These are phyloP conservation scores for Dyspetes luteomarginatus DNA, from an alignment of 2,888 invertebrate species.

Conservation along the genomic window DNA sequence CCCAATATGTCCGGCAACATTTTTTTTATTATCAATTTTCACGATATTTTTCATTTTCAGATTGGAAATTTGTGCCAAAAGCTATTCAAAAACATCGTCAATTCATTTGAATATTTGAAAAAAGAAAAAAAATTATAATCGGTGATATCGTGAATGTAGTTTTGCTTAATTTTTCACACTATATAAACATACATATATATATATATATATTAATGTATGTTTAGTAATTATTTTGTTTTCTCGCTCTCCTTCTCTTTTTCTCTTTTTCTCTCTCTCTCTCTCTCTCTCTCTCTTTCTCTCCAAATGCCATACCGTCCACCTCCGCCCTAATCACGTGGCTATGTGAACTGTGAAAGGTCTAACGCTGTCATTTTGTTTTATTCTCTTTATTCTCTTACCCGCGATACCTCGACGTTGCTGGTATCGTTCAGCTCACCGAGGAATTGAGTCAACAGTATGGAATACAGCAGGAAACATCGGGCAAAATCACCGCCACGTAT, in stretches of 20 bases:
- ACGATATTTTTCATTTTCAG: not conserved
- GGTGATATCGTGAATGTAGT: slow-evolving; percentile 14
- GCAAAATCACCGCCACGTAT: slow-evolving; percentile 88
- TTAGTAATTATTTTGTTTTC: slow-evolving; percentile 7
- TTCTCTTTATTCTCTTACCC: slow-evolving; percentile 57
- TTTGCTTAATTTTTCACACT: slow-evolving; percentile 32
- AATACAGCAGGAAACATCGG: slow-evolving; percentile 87
- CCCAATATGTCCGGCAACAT: too few relatives aligned
- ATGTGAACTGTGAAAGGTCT: slow-evolving; percentile 51
- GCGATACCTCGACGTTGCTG: slow-evolving; percentile 25
- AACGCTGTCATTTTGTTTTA: slow-evolving; percentile 67
- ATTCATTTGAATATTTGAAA: not conserved
- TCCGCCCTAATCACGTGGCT: slow-evolving; percentile 46
- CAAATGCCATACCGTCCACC: slow-evolving; percentile 44
- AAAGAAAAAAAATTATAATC: not conserved
- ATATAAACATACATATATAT: slow-evolving; percentile 19
- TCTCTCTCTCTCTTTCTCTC: slow-evolving; percentile 30
- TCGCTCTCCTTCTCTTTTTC: slow-evolving; percentile 35
- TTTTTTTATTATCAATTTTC: not conserved
- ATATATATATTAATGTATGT: slow-evolving; percentile 13
- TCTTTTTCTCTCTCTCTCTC: slow-evolving; percentile 35
- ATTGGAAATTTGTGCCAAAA: not conserved
- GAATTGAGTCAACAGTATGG: slow-evolving; percentile 88
- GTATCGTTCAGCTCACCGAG: slow-evolving; percentile 83
- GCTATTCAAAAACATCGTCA: not conserved